Evolutionary conservation across 2,797 vertebrate genomes (phyloP).

Genomic region (Picus viridis): DNA sequence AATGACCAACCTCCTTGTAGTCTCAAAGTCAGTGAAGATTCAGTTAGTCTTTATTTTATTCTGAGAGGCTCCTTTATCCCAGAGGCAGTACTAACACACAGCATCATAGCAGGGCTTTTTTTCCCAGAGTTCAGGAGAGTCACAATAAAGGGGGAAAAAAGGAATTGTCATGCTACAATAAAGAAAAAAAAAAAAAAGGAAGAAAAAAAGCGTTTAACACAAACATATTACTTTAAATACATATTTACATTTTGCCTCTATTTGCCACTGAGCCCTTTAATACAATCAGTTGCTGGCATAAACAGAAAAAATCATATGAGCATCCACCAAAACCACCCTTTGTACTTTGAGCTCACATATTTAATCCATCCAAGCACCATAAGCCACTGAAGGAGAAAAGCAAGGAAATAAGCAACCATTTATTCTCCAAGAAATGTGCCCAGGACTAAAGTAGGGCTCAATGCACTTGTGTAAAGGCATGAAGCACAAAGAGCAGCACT

Average conservation of each 20-base stretch:
- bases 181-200: background rate
- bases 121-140: background rate
- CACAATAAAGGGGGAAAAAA: background rate
- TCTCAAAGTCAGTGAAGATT: slow-evolving; percentile 47
- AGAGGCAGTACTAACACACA: slow-evolving; percentile 5
- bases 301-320: background rate
- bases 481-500: background rate
- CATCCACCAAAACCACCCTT: background rate
- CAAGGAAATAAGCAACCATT: slow-evolving; percentile 18
- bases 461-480: background rate
- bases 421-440: background rate
- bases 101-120: background rate
- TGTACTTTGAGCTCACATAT: background rate
- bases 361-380: background rate
- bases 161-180: background rate
- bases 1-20: slow-evolving; percentile 8
- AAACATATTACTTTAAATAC: background rate
- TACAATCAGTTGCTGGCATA: background rate
- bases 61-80: slow-evolving; percentile 44
- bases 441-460: background rate
- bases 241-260: background rate
- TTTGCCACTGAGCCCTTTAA: background rate
- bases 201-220: background rate
- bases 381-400: background rate
- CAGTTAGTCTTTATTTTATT: slow-evolving; percentile 56